Percentiles rank a stretch among this genome's conserved stretches.
Evolutionary conservation across 2,113 vertebrate genomes (phyloP).

Genomic region (Sminthopsis crassicaudata): DNA sequence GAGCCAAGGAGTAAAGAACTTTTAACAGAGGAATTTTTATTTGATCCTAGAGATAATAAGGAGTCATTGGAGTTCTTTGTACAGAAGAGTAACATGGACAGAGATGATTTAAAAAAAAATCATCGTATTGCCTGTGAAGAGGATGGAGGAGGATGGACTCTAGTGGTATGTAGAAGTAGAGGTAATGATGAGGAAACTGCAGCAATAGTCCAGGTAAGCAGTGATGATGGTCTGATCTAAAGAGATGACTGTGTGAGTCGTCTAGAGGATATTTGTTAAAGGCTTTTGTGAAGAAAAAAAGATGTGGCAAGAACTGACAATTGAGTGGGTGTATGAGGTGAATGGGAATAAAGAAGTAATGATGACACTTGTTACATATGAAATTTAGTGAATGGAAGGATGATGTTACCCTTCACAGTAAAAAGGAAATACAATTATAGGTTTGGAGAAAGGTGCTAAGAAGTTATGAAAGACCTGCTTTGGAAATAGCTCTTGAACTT

Average conservation of each 20-base stretch:
- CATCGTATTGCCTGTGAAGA: neutral
- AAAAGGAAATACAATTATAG: neutral
- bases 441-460: neutral
- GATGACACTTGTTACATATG: neutral
- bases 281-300: neutral
- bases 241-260: neutral
- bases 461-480: neutral
- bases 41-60: neutral
- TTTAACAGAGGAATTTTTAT: neutral
- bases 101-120: neutral
- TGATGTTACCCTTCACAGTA: neutral
- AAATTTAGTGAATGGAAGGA: neutral
- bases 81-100: neutral
- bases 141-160: neutral
- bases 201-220: neutral
- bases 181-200: neutral
- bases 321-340: neutral
- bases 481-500: neutral
- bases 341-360: neutral
- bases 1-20: neutral
- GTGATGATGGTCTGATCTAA: neutral
- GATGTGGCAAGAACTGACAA: neutral
- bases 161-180: neutral
- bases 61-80: neutral
- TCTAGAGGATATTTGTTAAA: neutral